phyloP scores from a whole-genome alignment of 2,888 invertebrate genomes.

The Drosophila ezoana region DNA sequence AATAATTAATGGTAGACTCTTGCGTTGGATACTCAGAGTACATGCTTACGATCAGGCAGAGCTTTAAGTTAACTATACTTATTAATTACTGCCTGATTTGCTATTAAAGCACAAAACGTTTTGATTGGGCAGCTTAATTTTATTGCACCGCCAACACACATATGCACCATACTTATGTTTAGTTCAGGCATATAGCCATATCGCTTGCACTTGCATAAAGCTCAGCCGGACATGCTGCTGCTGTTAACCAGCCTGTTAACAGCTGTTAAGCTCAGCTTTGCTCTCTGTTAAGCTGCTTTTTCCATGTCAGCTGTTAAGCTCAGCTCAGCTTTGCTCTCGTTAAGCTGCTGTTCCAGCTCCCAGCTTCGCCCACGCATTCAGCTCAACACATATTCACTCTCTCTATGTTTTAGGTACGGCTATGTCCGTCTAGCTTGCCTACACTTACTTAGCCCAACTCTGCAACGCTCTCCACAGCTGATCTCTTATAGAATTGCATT shows the following conservation, averaged over 20 bases:
- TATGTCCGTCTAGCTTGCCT: constrained; percentile 2
- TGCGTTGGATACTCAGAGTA: background rate
- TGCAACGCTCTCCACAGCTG: background rate
- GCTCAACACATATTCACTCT: background rate
- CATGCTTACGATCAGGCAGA: background rate
- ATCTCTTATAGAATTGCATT: background rate
- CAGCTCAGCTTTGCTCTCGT: background rate
- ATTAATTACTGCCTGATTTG: background rate
- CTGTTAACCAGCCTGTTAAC: too few relatives aligned
- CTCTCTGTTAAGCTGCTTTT: background rate
- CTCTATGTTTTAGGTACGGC: background rate
- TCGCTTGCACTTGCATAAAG: background rate
- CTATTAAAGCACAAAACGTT: background rate
- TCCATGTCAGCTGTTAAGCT: background rate
- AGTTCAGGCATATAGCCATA: background rate
- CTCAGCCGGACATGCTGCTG: too few relatives aligned
- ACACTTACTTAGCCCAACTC: background rate
- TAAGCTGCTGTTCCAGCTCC: background rate
- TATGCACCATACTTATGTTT: background rate
- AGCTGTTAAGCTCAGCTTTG: background rate
- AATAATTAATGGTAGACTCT: background rate
- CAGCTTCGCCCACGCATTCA: too few relatives aligned
- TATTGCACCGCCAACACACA: background rate
- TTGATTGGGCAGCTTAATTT: background rate
- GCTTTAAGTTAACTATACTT: too few relatives aligned